Percentiles rank a stretch among this genome's conserved stretches.
phyloP scores from a whole-genome alignment of 2,113 vertebrate species.

The Indicator maculatus region DNA sequence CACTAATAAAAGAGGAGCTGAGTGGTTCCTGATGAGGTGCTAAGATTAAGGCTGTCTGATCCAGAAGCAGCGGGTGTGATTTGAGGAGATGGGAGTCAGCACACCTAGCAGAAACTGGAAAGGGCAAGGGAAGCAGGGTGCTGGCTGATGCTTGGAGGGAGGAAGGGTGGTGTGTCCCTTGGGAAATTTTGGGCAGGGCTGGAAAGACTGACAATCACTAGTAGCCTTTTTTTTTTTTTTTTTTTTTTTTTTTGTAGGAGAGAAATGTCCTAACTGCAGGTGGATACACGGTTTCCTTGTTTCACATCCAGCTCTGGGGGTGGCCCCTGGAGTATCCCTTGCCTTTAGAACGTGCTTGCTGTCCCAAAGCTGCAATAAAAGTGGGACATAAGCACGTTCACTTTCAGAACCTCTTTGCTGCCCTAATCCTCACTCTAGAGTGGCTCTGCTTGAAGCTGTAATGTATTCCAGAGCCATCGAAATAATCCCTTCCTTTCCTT shows the following conservation, averaged over 20 bases:
- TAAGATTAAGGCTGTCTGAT: background rate
- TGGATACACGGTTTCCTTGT: background rate
- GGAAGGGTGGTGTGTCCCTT: background rate
- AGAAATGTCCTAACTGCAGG: background rate
- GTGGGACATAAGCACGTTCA: fast-evolving
- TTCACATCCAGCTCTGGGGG: background rate
- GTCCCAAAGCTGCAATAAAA: background rate
- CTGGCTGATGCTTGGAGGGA: background rate
- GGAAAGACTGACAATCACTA: background rate
- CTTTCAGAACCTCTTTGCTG: background rate
- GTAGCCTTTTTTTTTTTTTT: background rate
- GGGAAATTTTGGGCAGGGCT: background rate
- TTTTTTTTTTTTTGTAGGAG: background rate
- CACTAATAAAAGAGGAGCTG: background rate
- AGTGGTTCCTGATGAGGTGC: background rate
- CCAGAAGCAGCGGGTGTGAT: background rate
- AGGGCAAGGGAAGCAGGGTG: fast-evolving
- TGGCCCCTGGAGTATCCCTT: background rate
- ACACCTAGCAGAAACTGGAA: background rate
- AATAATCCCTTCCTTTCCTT: background rate
- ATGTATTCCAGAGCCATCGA: background rate
- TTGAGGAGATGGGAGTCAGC: background rate
- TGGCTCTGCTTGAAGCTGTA: background rate
- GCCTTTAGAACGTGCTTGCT: background rate
- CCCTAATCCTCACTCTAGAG: background rate